A percentile compares a stretch with the other conserved stretches of the same genome.
These are phyloP conservation scores for Hylyphantes graminicola DNA, from an alignment of 1,140 invertebrate species.

Conservation along the genomic window DNA sequence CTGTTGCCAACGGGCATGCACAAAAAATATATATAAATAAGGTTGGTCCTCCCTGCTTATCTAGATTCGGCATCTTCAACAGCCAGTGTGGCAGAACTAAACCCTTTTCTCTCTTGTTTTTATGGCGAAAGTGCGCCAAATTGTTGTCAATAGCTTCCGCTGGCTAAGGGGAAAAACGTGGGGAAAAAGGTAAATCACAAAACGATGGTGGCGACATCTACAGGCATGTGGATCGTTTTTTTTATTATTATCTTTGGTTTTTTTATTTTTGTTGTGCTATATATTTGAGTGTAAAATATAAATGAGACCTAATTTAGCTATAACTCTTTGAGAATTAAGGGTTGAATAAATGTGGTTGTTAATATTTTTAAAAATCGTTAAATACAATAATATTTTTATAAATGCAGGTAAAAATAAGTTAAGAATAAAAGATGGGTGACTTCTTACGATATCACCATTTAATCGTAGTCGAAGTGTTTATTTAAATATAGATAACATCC, in stretches of 20 bases:
- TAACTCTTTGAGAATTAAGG: too few relatives aligned
- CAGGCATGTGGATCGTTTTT: background rate
- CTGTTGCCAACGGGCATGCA: too few relatives aligned
- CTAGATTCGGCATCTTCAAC: background rate
- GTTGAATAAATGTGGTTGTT: too few relatives aligned
- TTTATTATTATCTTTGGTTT: background rate
- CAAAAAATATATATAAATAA: background rate
- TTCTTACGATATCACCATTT: too few relatives aligned
- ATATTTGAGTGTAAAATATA: too few relatives aligned
- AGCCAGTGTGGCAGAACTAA: conserved; percentile 54
- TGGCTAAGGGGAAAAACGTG: background rate
- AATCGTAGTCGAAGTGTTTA: too few relatives aligned
- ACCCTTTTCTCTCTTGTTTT: conserved; percentile 19
- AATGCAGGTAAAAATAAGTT: too few relatives aligned
- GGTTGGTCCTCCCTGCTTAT: background rate
- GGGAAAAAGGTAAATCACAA: conserved; percentile 24
- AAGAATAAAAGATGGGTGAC: too few relatives aligned
- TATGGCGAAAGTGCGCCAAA: conserved; percentile 21
- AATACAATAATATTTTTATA: too few relatives aligned
- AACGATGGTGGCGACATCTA: conserved; percentile 21
- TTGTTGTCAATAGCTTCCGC: conserved; percentile 32
- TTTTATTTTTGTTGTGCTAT: background rate
- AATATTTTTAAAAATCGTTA: too few relatives aligned
- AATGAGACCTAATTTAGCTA: too few relatives aligned
- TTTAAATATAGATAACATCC: too few relatives aligned